phyloP scores from a whole-genome alignment of 1,140 invertebrate genomes.

The Steinernema feltiae region DNA sequence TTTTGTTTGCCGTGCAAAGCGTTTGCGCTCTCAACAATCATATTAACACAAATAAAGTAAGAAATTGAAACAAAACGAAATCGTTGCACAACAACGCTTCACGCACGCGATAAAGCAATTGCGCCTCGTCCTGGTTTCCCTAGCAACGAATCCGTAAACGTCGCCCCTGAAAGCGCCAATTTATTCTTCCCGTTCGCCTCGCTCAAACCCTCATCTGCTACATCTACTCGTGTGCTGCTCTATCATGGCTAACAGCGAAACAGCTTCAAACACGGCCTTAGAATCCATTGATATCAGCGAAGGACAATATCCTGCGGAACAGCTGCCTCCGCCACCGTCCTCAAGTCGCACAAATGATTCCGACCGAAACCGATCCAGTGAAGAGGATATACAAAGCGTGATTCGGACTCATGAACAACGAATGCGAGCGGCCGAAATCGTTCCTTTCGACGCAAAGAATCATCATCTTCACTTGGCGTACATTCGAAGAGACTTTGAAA shows the following conservation, averaged over 20 bases:
- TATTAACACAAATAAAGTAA: too few species aligned
- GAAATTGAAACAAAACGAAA: too few species aligned
- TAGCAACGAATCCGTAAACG: too few species aligned
- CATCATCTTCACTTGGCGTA: neutral
- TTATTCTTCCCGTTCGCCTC: too few species aligned
- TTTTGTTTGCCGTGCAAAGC: too few species aligned
- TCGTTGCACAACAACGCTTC: too few species aligned
- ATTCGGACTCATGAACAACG: neutral
- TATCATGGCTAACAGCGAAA: neutral
- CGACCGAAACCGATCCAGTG: neutral
- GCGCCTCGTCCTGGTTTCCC: too few species aligned
- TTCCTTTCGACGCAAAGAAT: neutral
- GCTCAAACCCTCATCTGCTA: too few species aligned
- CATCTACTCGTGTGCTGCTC: too few species aligned
- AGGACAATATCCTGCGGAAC: slow-evolving; percentile 18
- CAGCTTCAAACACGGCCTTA: neutral
- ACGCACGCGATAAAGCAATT: too few species aligned
- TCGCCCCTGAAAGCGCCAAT: too few species aligned
- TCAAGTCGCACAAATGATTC: neutral
- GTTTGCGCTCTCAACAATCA: too few species aligned
- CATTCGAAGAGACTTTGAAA: neutral
- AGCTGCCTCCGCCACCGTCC: neutral
- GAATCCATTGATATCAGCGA: slow-evolving; percentile 15
- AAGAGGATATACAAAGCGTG: slow-evolving; percentile 2
- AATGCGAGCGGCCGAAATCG: neutral